Conservation (phyloP, 2,797 vertebrate species). For the Pantherophis alleghaniensis region DNA sequence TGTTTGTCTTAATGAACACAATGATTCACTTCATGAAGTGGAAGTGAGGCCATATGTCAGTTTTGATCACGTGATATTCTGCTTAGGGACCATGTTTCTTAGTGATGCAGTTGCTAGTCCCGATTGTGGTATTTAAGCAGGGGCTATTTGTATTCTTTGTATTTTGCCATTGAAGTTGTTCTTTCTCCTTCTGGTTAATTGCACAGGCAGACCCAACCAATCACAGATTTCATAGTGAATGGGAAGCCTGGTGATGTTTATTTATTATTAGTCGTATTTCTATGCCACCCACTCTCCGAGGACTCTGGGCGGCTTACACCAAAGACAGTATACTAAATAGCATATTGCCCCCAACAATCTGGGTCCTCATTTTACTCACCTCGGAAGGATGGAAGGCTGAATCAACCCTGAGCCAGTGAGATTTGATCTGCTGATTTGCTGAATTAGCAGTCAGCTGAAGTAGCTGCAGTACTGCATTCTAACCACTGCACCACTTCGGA, state of each 20-base stretch:
- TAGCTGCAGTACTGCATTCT: no score
- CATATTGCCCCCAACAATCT: no score
- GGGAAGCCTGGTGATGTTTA: background rate
- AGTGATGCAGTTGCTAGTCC: background rate
- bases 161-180: background rate
- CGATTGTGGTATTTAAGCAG: background rate
- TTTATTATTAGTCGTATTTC: no score
- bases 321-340: no score
- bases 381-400: no score
- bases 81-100: background rate
- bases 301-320: no score
- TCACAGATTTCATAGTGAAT: background rate
- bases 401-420: no score
- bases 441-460: no score
- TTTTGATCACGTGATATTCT: background rate
- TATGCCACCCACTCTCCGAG: no score
- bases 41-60: background rate
- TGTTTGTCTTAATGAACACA: background rate
- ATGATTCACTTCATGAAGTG: background rate
- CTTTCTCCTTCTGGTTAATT: background rate
- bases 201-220: background rate
- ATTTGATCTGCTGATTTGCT: no score
- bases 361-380: no score
- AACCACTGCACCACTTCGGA: no score
- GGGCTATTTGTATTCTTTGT: background rate